Percentiles rank a stretch among this genome's conserved stretches.
phyloP scores from a whole-genome alignment of 2,888 invertebrate genomes.

The Pycnomerus fuliginosus region DNA sequence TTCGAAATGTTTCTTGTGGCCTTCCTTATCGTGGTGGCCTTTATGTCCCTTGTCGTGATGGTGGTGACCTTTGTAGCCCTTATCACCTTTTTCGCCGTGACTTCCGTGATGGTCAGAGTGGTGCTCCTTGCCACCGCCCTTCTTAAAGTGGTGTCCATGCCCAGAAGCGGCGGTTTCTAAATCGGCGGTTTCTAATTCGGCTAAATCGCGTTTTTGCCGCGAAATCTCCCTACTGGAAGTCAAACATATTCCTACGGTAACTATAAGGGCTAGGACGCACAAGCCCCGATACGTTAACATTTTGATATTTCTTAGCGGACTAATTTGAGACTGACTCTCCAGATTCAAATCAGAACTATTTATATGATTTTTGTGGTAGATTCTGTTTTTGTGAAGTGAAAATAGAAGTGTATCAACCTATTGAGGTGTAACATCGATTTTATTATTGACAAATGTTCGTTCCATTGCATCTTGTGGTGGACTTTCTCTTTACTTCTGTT shows the following conservation, averaged over 20 bases:
- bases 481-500: constrained; percentile 42
- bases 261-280: constrained; percentile 65
- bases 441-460: constrained; percentile 42
- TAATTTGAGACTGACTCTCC: constrained; percentile 38
- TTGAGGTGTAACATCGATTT: constrained; percentile 39
- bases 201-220: constrained; percentile 54
- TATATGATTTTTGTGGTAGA: constrained; percentile 40
- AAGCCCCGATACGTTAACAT: constrained; percentile 65
- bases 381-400: constrained; percentile 39
- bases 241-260: constrained; percentile 52
- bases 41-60: constrained; percentile 63
- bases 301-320: constrained; percentile 27
- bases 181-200: constrained; percentile 56
- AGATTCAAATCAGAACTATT: constrained; percentile 28
- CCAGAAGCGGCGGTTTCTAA: constrained; percentile 58
- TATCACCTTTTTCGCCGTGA: constrained; percentile 63
- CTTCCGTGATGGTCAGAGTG: constrained; percentile 58
- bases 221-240: constrained; percentile 57
- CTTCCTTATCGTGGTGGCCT: constrained; percentile 69
- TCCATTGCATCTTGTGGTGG: constrained; percentile 48
- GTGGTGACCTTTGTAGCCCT: constrained; percentile 67
- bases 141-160: constrained; percentile 52
- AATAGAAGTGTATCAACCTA: constrained; percentile 30
- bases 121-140: constrained; percentile 60
- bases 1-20: constrained; percentile 63